These are phyloP conservation scores for Helicolenus hilgendorfi DNA, from an alignment of 2,797 vertebrate genomes.

Conservation along the genomic window DNA sequence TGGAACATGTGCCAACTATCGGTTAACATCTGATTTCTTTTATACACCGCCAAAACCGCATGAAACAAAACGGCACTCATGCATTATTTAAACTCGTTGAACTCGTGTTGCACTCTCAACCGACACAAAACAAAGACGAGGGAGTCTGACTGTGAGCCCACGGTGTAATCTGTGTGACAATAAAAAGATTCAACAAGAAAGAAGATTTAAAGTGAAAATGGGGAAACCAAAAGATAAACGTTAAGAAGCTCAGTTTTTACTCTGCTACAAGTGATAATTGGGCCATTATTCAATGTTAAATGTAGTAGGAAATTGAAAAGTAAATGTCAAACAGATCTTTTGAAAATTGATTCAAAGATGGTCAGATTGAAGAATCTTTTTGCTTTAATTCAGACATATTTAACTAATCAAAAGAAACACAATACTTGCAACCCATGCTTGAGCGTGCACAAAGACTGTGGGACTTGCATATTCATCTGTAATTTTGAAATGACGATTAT, in stretches of 20 bases:
- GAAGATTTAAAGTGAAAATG: not conserved
- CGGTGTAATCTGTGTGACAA: not conserved
- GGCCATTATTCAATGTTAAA: too few species aligned
- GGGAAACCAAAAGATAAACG: not conserved
- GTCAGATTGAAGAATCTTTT: not conserved
- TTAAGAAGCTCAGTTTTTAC: not conserved
- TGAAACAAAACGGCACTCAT: not conserved
- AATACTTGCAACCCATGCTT: too few species aligned
- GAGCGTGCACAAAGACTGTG: fast-evolving
- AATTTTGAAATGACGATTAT: not conserved
- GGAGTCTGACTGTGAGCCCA: not conserved
- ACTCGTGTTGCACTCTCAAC: not conserved
- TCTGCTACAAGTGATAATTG: not conserved
- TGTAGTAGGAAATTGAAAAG: too few species aligned
- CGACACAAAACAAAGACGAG: not conserved
- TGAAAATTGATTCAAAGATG: not conserved
- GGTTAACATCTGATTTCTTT: not conserved
- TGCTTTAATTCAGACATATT: not conserved
- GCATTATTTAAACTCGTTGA: slow-evolving; percentile 17
- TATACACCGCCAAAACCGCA: not conserved
- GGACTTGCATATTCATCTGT: not conserved
- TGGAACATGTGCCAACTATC: not conserved
- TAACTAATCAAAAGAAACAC: not conserved
- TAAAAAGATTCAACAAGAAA: not conserved
- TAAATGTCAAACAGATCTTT: not conserved